A percentile compares a stretch with the other conserved stretches of the same genome.
phyloP scores from a whole-genome alignment of 2,888 invertebrate genomes.

The Epistrophella euchroma region DNA sequence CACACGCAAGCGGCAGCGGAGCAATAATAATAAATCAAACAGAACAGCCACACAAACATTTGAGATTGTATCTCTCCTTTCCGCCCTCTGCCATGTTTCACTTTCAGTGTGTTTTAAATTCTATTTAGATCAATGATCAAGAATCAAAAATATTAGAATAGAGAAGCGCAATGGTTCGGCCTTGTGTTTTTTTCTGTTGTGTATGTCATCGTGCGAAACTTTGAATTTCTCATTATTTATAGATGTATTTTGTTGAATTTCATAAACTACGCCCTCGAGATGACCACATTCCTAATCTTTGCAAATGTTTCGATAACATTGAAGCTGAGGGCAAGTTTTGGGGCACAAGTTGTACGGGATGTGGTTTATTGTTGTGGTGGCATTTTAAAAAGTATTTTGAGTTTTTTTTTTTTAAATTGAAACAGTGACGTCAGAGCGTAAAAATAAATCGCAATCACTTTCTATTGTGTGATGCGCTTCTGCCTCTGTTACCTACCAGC shows the following conservation, averaged over 20 bases:
- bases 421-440: slow-evolving; percentile 69
- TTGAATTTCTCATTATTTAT: slow-evolving; percentile 59
- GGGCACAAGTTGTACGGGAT: neutral
- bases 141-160: slow-evolving; percentile 46
- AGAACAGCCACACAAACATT: slow-evolving; percentile 24
- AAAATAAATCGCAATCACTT: slow-evolving; percentile 62
- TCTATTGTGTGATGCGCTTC: slow-evolving; percentile 29
- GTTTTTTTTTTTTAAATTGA: slow-evolving; percentile 32
- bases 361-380: neutral
- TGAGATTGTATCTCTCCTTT: neutral
- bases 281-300: slow-evolving; percentile 15
- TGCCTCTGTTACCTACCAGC: neutral
- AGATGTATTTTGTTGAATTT: slow-evolving; percentile 52
- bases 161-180: slow-evolving; percentile 53
- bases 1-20: neutral
- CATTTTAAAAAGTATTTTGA: slow-evolving; percentile 20
- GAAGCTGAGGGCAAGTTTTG: neutral
- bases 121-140: slow-evolving; percentile 72
- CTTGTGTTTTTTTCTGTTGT: slow-evolving; percentile 47
- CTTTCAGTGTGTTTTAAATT: slow-evolving; percentile 32
- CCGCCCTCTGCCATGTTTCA: neutral
- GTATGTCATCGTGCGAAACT: slow-evolving; percentile 58
- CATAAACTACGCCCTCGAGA: slow-evolving; percentile 60
- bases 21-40: slow-evolving; percentile 9
- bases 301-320: slow-evolving; percentile 23